Conservation (phyloP, 2,888 invertebrate species). For the Drosophila mimetica region DNA sequence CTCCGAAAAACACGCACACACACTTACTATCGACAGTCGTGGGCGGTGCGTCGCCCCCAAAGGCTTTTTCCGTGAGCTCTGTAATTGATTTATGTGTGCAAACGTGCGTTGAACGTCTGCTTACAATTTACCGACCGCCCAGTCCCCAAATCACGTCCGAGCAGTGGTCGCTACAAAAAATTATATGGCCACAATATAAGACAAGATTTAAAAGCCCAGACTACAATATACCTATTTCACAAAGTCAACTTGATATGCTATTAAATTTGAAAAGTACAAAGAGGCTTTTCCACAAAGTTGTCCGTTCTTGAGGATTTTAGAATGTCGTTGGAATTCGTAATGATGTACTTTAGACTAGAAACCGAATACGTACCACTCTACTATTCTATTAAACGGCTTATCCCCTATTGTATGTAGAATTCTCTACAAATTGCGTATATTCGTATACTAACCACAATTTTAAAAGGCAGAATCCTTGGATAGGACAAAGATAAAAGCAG, state of each 20-base stretch:
- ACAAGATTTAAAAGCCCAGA: not conserved
- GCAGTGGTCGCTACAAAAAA: conserved; percentile 20
- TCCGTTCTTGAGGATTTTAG: no score
- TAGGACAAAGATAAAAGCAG: conserved; percentile 1
- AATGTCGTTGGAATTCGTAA: no score
- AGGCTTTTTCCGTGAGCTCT: conserved; percentile 51
- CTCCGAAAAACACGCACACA: conserved; percentile 5
- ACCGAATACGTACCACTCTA: no score
- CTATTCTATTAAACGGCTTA: no score
- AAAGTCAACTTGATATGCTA: not conserved
- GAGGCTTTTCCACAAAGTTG: no score
- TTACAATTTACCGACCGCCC: conserved; percentile 43
- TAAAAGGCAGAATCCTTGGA: not conserved
- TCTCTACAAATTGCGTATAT: not conserved
- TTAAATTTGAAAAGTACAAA: no score
- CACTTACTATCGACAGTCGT: conserved; percentile 34
- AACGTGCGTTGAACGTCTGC: conserved; percentile 73
- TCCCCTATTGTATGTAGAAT: no score
- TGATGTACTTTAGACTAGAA: no score
- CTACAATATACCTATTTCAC: not conserved
- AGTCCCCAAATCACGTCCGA: conserved; percentile 32
- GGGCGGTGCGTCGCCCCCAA: conserved; percentile 30
- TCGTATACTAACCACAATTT: not conserved
- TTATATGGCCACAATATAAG: not conserved
- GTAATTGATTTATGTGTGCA: conserved; percentile 75